A percentile compares a stretch with the other conserved stretches of the same genome.
Conservation (phyloP, 2,888 invertebrate genomes). For the Caenorhabditis japonica region DNA sequence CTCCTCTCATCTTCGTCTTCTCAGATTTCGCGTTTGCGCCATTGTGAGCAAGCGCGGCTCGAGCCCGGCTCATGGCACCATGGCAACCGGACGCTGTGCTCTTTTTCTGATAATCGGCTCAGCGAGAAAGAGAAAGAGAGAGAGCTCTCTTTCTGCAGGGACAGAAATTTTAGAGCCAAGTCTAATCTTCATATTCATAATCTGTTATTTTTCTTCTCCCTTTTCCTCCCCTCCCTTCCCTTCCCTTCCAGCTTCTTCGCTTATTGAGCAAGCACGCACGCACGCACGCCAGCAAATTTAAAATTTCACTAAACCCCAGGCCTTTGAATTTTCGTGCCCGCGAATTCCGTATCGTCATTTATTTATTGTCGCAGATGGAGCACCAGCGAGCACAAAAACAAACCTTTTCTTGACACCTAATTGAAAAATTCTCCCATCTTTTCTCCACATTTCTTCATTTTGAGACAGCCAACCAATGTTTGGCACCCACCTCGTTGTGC, state of each 20-base stretch:
- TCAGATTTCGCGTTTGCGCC: too few relatives aligned
- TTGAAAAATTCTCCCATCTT: constrained; percentile 45
- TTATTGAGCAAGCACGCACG: too few relatives aligned
- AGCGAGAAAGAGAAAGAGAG: constrained; percentile 29
- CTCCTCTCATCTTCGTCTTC: constrained; percentile 16
- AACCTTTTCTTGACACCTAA: constrained; percentile 53
- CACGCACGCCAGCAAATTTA: too few relatives aligned
- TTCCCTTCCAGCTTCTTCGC: too few relatives aligned
- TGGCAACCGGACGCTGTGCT: not conserved
- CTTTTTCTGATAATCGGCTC: constrained; percentile 44
- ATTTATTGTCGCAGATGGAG: constrained; percentile 21
- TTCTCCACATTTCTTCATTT: constrained; percentile 39
- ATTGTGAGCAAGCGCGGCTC: too few relatives aligned
- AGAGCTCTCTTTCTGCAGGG: constrained; percentile 8
- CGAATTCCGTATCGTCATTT: too few relatives aligned
- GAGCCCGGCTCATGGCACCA: not conserved
- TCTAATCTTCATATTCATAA: too few relatives aligned
- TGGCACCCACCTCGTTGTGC: not conserved
- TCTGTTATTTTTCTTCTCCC: too few relatives aligned
- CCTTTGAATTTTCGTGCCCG: too few relatives aligned
- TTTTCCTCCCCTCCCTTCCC: too few relatives aligned
- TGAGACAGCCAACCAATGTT: constrained; percentile 39
- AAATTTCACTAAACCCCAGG: too few relatives aligned
- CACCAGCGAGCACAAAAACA: constrained; percentile 26
- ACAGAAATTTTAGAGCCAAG: too few relatives aligned